Conservation (phyloP, 2,888 invertebrate species). For the Exephanes ischioxanthus region DNA sequence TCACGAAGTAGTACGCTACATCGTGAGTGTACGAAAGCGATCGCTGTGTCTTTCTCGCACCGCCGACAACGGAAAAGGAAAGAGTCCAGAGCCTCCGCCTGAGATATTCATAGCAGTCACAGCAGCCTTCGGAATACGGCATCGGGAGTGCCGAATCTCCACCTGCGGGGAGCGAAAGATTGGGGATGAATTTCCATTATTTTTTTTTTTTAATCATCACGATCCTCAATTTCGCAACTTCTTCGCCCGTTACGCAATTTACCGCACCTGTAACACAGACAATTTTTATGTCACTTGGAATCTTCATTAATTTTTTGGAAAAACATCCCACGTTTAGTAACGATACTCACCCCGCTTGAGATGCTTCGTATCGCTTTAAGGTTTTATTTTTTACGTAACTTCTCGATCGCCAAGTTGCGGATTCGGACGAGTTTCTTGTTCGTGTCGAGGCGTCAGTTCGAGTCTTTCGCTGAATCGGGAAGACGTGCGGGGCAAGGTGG, state of each 20-base stretch:
- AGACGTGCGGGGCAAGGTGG: constrained; percentile 40
- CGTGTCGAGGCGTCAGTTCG: constrained; percentile 49
- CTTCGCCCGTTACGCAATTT: not conserved
- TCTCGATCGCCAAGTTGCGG: not conserved
- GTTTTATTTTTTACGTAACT: not conserved
- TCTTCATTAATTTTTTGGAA: not conserved
- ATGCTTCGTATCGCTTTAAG: no score
- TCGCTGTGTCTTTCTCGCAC: not conserved
- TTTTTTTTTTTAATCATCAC: not conserved
- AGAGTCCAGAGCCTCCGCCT: not conserved
- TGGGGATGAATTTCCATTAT: not conserved
- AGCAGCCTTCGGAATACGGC: not conserved
- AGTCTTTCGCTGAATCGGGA: constrained; percentile 57
- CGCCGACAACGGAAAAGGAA: not conserved
- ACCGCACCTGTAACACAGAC: not conserved
- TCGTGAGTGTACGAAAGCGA: not conserved
- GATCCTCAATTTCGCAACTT: not conserved
- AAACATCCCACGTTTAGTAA: not conserved
- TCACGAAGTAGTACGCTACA: not conserved
- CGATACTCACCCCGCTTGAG: not conserved
- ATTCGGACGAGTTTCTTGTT: constrained; percentile 37
- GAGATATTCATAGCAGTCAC: constrained; percentile 1
- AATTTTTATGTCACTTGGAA: not conserved
- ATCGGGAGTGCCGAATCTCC: not conserved
- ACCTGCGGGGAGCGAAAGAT: constrained; percentile 16